Percentiles rank a stretch among this genome's conserved stretches.
These are phyloP conservation scores for Brenthis hecate DNA, from an alignment of 2,888 invertebrate species.

Conservation along the genomic window DNA sequence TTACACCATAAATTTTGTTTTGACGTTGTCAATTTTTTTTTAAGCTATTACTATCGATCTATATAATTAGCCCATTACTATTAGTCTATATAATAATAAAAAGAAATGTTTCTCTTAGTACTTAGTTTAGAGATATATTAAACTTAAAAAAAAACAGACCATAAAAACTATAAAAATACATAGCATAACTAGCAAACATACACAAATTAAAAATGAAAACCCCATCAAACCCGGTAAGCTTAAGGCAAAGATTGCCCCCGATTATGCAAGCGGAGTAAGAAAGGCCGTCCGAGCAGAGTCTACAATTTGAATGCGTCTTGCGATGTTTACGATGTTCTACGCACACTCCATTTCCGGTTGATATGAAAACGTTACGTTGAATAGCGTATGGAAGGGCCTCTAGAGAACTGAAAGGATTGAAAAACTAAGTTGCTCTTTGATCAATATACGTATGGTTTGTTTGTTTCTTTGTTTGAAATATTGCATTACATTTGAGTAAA, in stretches of 20 bases:
- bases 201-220: slow-evolving; percentile 28
- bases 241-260: slow-evolving; percentile 54
- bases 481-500: neutral
- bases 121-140: neutral
- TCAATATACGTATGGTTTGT: slow-evolving; percentile 29
- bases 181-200: neutral
- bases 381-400: slow-evolving; percentile 41
- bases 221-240: slow-evolving; percentile 32
- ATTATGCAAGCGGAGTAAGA: slow-evolving; percentile 61
- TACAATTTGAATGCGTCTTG: slow-evolving; percentile 73
- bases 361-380: slow-evolving; percentile 65
- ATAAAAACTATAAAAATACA: neutral
- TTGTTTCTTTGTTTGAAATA: neutral
- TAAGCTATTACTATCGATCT: too few relatives aligned
- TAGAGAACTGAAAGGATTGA: slow-evolving; percentile 35
- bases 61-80: too few relatives aligned
- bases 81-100: too few relatives aligned
- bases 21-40: too few relatives aligned
- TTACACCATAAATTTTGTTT: too few relatives aligned
- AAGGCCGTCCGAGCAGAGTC: slow-evolving; percentile 49
- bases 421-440: slow-evolving; percentile 42
- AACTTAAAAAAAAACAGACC: neutral
- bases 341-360: slow-evolving; percentile 72
- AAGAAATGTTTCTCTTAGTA: too few relatives aligned
- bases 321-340: slow-evolving; percentile 65